Evolutionary conservation across 2,113 vertebrate genomes (phyloP).

Genomic region (Syngnathus scovelli): DNA sequence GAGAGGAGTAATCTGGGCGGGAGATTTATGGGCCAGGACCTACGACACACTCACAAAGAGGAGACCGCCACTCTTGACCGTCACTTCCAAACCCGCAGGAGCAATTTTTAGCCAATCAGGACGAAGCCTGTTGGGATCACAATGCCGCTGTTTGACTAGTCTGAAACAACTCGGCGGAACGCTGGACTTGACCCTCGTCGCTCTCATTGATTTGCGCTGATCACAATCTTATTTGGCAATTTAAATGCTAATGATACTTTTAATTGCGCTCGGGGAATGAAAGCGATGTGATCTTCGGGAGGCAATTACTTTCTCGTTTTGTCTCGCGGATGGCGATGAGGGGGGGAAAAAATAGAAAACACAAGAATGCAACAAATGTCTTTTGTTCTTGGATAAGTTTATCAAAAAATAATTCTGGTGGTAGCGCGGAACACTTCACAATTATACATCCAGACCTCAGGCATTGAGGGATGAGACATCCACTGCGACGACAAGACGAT

Average conservation of each 20-base stretch:
- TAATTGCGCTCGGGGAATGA: constrained; percentile 67
- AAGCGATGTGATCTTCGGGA: constrained; percentile 62
- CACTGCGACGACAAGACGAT: constrained; percentile 28
- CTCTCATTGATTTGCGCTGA: constrained; percentile 71
- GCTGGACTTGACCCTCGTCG: constrained; percentile 38
- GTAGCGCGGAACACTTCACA: constrained; percentile 38
- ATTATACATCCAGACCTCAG: constrained; percentile 24
- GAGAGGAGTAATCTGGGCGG: constrained; percentile 66
- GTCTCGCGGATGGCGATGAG: constrained; percentile 31
- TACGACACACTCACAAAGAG: constrained; percentile 44
- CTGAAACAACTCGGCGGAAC: constrained; percentile 5
- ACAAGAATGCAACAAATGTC: constrained; percentile 44
- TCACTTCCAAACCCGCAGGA: constrained; percentile 17
- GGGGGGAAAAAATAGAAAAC: constrained; percentile 30
- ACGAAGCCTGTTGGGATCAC: constrained; percentile 28
- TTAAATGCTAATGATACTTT: constrained; percentile 78
- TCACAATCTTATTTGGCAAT: constrained; percentile 74
- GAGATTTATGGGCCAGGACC: constrained; percentile 58
- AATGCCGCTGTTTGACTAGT: constrained; percentile 2
- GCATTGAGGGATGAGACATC: constrained; percentile 27
- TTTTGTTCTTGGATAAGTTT: constrained; percentile 54
- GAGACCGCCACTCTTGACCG: constrained; percentile 20
- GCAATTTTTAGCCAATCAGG: neutral
- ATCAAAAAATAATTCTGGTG: constrained; percentile 47
- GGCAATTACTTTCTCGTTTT: constrained; percentile 67